Conservation (phyloP, 30 jellyfish, hydroid and myxozoan genomes). For the Chrysaora quinquecirrha region DNA sequence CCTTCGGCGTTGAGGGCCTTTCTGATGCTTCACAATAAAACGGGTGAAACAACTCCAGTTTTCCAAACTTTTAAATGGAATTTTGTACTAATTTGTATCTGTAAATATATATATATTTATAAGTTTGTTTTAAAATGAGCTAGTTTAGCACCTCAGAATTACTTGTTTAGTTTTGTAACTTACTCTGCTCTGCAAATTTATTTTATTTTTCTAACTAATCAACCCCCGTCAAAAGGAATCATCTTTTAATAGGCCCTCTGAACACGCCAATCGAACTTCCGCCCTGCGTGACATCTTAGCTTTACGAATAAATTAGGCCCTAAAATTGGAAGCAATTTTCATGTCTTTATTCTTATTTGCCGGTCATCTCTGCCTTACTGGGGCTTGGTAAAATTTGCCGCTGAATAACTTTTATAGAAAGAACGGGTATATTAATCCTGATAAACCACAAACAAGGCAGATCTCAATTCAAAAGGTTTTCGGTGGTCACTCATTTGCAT, state of each 20-base stretch:
- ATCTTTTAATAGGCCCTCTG: constrained; percentile 68
- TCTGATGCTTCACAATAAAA: constrained; percentile 46
- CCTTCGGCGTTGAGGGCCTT: constrained; percentile 82
- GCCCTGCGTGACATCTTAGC: constrained; percentile 40
- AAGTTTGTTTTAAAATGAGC: too few relatives aligned
- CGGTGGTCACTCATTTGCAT: constrained; percentile 49
- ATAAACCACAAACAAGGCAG: constrained; percentile 54
- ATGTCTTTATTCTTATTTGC: neutral
- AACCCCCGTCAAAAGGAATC: constrained; percentile 40
- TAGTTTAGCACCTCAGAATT: too few relatives aligned
- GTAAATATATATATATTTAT: too few relatives aligned
- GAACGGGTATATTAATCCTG: constrained; percentile 58
- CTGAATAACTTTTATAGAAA: constrained; percentile 54
- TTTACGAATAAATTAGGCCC: neutral
- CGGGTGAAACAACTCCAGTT: too few relatives aligned
- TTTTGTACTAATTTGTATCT: too few relatives aligned
- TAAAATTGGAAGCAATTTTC: neutral
- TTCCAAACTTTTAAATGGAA: too few relatives aligned
- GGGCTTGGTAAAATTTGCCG: constrained; percentile 29
- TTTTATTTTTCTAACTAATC: too few relatives aligned
- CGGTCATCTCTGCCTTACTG: constrained; percentile 45
- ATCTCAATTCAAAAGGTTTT: neutral
- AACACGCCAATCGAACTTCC: constrained; percentile 79
- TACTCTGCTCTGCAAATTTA: too few relatives aligned
- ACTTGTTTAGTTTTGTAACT: too few relatives aligned